Conservation (phyloP, 2,113 vertebrate genomes). For the Forbesichthys agassizii region DNA sequence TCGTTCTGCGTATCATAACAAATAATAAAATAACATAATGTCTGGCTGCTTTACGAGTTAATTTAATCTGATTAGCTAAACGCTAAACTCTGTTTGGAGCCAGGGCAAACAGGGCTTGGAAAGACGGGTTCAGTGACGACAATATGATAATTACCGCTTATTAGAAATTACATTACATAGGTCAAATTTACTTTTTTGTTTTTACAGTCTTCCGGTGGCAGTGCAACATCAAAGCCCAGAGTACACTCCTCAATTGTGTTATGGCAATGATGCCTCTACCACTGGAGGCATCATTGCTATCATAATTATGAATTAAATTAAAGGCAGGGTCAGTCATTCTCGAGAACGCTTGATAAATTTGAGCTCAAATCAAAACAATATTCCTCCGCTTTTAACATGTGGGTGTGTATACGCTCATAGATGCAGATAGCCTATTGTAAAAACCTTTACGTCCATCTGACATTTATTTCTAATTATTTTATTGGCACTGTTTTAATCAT, state of each 20-base stretch:
- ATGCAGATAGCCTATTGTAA: background rate
- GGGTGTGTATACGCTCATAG: background rate
- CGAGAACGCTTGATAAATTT: too few species aligned
- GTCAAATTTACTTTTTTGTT: conserved; percentile 53
- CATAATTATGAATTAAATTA: too few species aligned
- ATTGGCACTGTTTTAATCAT: too few species aligned
- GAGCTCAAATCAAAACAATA: too few species aligned
- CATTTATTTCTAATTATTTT: too few species aligned
- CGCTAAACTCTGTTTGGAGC: conserved; percentile 1
- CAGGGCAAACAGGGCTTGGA: conserved; percentile 20
- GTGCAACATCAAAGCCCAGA: conserved; percentile 33
- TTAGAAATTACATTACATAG: conserved; percentile 59
- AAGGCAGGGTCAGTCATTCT: too few species aligned
- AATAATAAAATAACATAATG: background rate
- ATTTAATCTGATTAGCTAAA: background rate
- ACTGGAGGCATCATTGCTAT: too few species aligned
- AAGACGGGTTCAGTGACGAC: conserved; percentile 41
- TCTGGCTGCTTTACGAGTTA: too few species aligned
- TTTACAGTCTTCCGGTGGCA: conserved; percentile 29
- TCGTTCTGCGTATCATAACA: background rate
- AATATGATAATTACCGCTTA: conserved; percentile 57
- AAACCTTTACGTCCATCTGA: too few species aligned
- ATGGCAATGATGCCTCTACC: too few species aligned
- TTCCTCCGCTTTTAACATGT: too few species aligned
- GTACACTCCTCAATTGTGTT: background rate